Evolutionary conservation across 2,113 vertebrate species (phyloP), one percentile per base, ranked within the genome.

Genomic region (Glaucidium brasilianum): DNA sequence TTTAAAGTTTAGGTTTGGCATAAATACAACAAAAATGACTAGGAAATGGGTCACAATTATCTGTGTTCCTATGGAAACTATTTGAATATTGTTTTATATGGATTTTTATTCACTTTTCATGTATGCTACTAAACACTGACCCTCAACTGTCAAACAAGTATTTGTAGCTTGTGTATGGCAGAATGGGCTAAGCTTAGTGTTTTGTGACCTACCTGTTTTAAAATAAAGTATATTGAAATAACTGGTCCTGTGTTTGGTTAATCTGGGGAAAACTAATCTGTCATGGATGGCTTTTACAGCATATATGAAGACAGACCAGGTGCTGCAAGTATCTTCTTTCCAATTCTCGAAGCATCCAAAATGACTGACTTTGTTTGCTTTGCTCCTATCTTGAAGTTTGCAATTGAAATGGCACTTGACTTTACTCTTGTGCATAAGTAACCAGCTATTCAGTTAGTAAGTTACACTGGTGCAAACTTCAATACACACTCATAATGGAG

Each of bases 31-130:
- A 92, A 98, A 98, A 98, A 98, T 96, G 91, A 96, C 97, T 98
- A 98, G 98, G 97, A 98, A 98, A 98, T 96, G 98, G 99, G 99
- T 99, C 99, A 99, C 99, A 98, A 97, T 98, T 98, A 98, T 98
- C 97, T 98, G 98, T 99, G 99, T 99, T 99, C 99, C 99, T 99
- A 99, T 99, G 99, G 99, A 99, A 99, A 99, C 98, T 98, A 98
- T 98, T 98, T 98, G 98, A 98, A 98, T 98, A 98, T 98, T 99
- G 98, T 98, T 98, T 98, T 98, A 98, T 98, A 98, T 98, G 98
- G 97, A 98, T 98, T 98, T 98, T 98, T 98, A 98, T 98, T 98
- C 97, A 96, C 96, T 98, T 98, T 98, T 98, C 97, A 97, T 88
- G 96, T 98, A 97, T 77, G 96, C 94, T 97, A 98, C 95, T 98